A percentile compares a stretch with the other conserved stretches of the same genome.
Conservation (phyloP, 2,888 invertebrate species). For the Leptopilina drosophilae region DNA sequence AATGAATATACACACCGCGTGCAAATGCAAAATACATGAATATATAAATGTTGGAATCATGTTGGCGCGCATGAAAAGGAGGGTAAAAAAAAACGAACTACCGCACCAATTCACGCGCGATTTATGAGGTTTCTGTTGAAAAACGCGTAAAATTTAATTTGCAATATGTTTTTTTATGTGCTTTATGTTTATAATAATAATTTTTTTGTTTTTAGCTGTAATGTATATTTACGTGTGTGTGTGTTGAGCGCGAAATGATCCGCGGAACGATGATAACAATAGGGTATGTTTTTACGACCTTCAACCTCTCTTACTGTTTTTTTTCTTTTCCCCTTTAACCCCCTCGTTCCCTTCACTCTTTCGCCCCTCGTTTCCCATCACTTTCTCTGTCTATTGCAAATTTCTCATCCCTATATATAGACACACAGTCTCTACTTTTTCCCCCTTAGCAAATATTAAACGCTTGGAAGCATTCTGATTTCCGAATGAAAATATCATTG, state of each 20-base stretch:
- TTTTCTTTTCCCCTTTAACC: not conserved
- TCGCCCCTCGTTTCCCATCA: conserved; percentile 22
- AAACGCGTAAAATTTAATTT: too few relatives aligned
- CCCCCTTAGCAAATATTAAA: conserved; percentile 71
- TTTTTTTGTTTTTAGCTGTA: not conserved
- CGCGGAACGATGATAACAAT: conserved; percentile 70
- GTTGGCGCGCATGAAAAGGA: too few relatives aligned
- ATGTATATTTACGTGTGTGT: not conserved
- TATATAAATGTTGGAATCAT: not conserved
- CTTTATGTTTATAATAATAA: not conserved
- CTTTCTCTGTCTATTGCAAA: conserved; percentile 47
- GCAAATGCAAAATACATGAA: not conserved
- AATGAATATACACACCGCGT: not conserved
- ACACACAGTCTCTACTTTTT: conserved; percentile 42
- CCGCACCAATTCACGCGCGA: not conserved
- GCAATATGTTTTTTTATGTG: not conserved
- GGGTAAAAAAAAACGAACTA: not conserved
- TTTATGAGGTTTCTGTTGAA: not conserved
- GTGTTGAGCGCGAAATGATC: conserved; percentile 66
- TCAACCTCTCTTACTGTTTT: conserved; percentile 25
- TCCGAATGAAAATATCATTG: conserved; percentile 69
- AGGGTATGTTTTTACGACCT: conserved; percentile 72
- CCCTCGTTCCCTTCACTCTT: conserved; percentile 29
- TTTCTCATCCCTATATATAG: conserved; percentile 28
- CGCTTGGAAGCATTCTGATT: conserved; percentile 63